Evolutionary conservation across 2,888 invertebrate species (phyloP), one percentile per base, ranked within the genome.

Genomic region (Erebia ligea): DNA sequence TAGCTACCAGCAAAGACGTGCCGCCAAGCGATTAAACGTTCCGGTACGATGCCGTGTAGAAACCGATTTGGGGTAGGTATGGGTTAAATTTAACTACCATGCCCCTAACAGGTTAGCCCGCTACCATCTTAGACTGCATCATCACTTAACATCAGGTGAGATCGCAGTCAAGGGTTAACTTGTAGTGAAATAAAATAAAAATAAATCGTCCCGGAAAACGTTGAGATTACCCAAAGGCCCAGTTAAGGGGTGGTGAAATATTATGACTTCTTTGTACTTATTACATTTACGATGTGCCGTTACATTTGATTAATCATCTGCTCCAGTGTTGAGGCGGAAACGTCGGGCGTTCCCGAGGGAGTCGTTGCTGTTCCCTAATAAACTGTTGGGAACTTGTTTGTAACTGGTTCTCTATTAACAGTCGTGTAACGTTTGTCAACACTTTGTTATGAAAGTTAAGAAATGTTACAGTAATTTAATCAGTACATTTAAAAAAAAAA

Each of bases 251-350:
- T 40, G 1, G 34, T 40, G 58, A 59, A 59, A 59, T 40, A 59
- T 40, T 15, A 40, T 2, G 40, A 40, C 58, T 59, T 40, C 58
- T 59, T 40, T 59, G 58, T 59, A 13, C 21, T 8, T 10, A 21
- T 13, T 21, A 56, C 56, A 56, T 56, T 56, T 40, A 59, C 17
- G 58, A 59, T 17, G 40, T 25, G 58, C n/a, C n/a, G 58, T 34
- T 59, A 59, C 58, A 59, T n/a, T 59, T 59, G 9, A 59, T 59
- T 59, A 59, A 40, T n/a, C 58, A 40, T 11, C n/a, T 10, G n/a
- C 8, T 34, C 5, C 15, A 21, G 21, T 57, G 58, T 59, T 9
- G 58, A 40, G 58, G 40, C 58, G 58, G 58, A 10, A 59, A 59
- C n/a, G n/a, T 40, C 8, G 8, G n/a, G 58, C 40, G 56, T 21